A percentile compares a stretch with the other conserved stretches of the same genome.
Evolutionary conservation across 2,797 vertebrate species (phyloP).

Genomic region (Leucoraja ocellata): DNA sequence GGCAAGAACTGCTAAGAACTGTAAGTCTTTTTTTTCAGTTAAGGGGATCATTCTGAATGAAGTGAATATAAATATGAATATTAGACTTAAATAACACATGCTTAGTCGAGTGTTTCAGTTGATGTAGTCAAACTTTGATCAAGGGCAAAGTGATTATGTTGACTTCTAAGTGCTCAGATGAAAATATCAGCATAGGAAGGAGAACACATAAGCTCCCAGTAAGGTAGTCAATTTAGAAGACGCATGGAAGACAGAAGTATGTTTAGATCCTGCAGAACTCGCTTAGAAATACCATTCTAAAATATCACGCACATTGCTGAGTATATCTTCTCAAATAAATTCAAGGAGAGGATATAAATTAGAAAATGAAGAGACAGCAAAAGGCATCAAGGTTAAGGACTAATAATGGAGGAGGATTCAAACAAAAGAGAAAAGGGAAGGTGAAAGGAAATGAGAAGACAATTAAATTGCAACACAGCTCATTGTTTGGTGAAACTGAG

Average conservation of each 20-base stretch:
- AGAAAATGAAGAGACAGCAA: neutral
- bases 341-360: slow-evolving; percentile 4
- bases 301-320: neutral
- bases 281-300: neutral
- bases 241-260: neutral
- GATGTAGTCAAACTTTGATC: neutral
- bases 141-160: neutral
- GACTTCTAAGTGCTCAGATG: neutral
- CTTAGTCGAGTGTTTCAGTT: neutral
- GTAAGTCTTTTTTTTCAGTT: no score
- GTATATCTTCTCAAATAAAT: neutral
- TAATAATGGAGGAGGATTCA: neutral
- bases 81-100: neutral
- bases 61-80: neutral
- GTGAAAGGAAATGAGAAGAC: neutral
- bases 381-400: neutral
- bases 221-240: neutral
- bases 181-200: neutral
- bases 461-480: neutral
- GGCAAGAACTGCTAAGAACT: no score
- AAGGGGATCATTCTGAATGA: no score
- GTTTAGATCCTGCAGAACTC: neutral
- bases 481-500: neutral
- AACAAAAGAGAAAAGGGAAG: neutral
- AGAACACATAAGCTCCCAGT: neutral